Conservation (phyloP, 2,888 invertebrate genomes). For the Trachelus iudaicus region DNA sequence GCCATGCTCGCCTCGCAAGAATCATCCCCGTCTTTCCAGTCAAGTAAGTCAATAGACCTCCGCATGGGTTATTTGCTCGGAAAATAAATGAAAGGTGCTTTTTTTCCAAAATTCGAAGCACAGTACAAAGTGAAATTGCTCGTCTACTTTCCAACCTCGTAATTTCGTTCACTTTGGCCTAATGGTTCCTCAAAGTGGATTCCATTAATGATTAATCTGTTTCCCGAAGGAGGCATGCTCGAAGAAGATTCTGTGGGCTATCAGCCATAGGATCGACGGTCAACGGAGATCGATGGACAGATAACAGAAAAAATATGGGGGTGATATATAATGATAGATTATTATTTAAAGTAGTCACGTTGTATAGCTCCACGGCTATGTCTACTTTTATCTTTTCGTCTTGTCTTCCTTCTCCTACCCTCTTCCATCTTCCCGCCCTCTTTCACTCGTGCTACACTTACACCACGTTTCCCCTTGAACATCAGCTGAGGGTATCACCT, state of each 20-base stretch:
- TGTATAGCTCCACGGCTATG: not conserved
- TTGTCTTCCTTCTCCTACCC: conserved; percentile 3
- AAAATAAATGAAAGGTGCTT: not conserved
- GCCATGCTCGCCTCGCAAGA: not conserved
- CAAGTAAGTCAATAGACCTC: not conserved
- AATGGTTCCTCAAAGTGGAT: conserved; percentile 3
- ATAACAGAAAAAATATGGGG: conserved; percentile 4
- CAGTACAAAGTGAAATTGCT: not conserved
- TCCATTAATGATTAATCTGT: conserved; percentile 17
- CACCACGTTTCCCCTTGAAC: not conserved
- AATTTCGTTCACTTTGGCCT: conserved; percentile 11
- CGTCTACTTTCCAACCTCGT: not conserved
- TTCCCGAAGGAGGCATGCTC: conserved; percentile 1
- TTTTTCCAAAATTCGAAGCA: not conserved
- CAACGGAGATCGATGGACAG: conserved; percentile 8
- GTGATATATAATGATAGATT: conserved; percentile 20
- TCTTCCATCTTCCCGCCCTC: conserved; percentile 2
- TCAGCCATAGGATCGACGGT: conserved; percentile 3
- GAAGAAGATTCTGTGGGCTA: not conserved
- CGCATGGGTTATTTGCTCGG: not conserved
- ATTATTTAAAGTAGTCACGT: conserved; percentile 19
- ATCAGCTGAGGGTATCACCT: not conserved
- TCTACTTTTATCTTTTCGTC: conserved; percentile 1
- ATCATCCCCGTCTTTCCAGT: not conserved
- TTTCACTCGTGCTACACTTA: not conserved